A percentile compares a stretch with the other conserved stretches of the same genome.
Conservation (phyloP, 2,113 vertebrate species). For the Pelecanus crispus region DNA sequence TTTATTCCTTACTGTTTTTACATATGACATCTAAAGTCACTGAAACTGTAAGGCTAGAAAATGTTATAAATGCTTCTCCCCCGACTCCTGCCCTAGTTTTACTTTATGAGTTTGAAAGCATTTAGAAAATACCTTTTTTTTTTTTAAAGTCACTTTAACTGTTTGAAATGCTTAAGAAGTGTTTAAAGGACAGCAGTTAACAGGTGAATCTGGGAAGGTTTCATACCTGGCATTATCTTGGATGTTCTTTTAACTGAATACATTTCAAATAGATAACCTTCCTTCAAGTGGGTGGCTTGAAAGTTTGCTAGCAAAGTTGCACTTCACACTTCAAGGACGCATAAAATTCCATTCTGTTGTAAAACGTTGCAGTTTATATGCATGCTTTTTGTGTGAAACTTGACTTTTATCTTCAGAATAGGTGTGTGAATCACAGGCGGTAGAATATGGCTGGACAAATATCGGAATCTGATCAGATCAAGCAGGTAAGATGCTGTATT, state of each 20-base stretch:
- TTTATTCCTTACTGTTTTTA: background rate
- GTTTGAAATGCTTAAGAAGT: background rate
- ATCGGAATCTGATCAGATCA: slow-evolving; percentile 93
- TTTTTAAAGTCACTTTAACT: background rate
- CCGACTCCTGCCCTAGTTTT: background rate
- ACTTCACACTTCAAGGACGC: background rate
- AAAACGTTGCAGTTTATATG: background rate
- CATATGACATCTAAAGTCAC: background rate
- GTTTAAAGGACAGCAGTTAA: background rate
- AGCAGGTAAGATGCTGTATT: slow-evolving; percentile 82
- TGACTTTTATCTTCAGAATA: background rate
- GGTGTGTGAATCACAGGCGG: slow-evolving; percentile 27
- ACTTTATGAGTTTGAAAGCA: background rate
- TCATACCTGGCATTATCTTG: background rate
- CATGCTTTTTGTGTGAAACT: background rate
- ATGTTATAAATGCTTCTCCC: background rate
- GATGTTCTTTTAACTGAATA: background rate
- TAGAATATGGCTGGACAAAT: slow-evolving; percentile 85
- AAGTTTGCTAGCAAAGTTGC: background rate
- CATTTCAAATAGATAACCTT: background rate
- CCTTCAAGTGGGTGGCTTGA: background rate
- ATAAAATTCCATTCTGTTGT: background rate
- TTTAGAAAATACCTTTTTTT: background rate
- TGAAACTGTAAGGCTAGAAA: background rate
- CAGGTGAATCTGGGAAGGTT: background rate